Base-by-base conservation (phyloP, 1,140 invertebrate species). In the Hyles vespertilio region DNA sequence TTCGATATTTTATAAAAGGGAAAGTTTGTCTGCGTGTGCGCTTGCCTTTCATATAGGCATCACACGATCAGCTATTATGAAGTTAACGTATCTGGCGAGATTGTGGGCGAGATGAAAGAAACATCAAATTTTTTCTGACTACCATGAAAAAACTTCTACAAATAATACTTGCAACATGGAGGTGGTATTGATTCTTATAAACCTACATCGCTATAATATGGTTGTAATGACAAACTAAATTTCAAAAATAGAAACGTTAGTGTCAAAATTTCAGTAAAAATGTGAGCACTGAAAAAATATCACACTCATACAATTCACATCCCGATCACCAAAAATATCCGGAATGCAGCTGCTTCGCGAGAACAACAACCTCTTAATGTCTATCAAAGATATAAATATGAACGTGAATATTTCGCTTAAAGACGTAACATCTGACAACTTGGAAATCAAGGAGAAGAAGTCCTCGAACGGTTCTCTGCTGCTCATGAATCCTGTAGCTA, bases 401-500 rank as follows among this genome's bases (percentile, higher is more conserved):
- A 82, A 63, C 50, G 48, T 62, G 11, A 70, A 58, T 8, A 45
- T 72, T 4, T 50, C 52, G 8, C 58, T 74, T 12, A 68, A 69
- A 43, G 69, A 75, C 9, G 61, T 49, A 0, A 79, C 72, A 0
- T 69, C 73, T 0, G 73, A 82, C 32, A 72, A 73, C 40, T 62
- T 82, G 45, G 80, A 82, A n/a, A 72, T 79, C 22, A 83, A 85
- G 53, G 79, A 83, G 59, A 80, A 82, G 54, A 61, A 65, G 36
- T 81, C 77, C 7, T 87, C 84, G 0, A 66, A 78, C 49, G 72
- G 63, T 7, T 84, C 82, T 2, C 59, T 85, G 34, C 63, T 73
- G 47, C 32, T 74, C 7, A 88, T 85, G 85, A 84, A 86, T 48
- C 83, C 81, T 3, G 85, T 88, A 11, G 83, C 85, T 2, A 88